Percentiles rank a stretch among this genome's conserved stretches.
phyloP scores from a whole-genome alignment of 2,888 invertebrate species.

The Meiosimyza decipiens region DNA sequence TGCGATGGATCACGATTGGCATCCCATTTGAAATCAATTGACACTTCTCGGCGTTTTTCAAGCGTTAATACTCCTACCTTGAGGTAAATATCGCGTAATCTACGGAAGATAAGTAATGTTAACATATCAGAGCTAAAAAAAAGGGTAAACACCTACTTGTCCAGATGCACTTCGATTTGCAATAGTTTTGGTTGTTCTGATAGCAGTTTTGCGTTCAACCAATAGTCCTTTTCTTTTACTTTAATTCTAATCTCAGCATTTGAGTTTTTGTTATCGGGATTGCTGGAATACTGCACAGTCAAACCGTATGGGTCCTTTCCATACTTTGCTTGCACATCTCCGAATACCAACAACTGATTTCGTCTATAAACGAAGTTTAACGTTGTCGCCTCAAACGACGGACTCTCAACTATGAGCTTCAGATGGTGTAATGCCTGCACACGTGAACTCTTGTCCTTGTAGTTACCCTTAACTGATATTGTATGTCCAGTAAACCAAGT shows the following conservation, averaged over 20 bases:
- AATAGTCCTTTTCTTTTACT: conserved; percentile 76
- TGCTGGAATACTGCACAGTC: conserved; percentile 72
- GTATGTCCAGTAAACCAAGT: conserved; percentile 82
- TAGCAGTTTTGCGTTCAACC: conserved; percentile 74
- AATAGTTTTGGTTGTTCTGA: conserved; percentile 75
- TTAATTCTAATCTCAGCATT: conserved; percentile 73
- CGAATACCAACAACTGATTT: conserved; percentile 75
- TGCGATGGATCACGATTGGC: conserved; percentile 85
- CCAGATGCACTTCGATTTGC: conserved; percentile 79
- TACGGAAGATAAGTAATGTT: conserved; percentile 53
- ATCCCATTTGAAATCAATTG: conserved; percentile 84
- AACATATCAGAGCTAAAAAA: background rate
- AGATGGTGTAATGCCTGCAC: conserved; percentile 75
- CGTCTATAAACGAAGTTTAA: conserved; percentile 75
- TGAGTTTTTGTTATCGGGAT: conserved; percentile 73
- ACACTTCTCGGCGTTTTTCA: conserved; percentile 73
- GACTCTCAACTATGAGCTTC: conserved; percentile 78
- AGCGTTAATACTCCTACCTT: conserved; percentile 73
- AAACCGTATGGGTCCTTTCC: conserved; percentile 76
- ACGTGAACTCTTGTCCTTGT: conserved; percentile 78
- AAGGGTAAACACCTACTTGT: conserved; percentile 72
- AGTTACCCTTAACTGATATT: conserved; percentile 76
- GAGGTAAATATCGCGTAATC: conserved; percentile 80
- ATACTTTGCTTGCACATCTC: conserved; percentile 74
- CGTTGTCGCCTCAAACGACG: conserved; percentile 77